Evolutionary conservation across 2,888 invertebrate genomes (phyloP).

Genomic region (Himalopsyche tibetana): DNA sequence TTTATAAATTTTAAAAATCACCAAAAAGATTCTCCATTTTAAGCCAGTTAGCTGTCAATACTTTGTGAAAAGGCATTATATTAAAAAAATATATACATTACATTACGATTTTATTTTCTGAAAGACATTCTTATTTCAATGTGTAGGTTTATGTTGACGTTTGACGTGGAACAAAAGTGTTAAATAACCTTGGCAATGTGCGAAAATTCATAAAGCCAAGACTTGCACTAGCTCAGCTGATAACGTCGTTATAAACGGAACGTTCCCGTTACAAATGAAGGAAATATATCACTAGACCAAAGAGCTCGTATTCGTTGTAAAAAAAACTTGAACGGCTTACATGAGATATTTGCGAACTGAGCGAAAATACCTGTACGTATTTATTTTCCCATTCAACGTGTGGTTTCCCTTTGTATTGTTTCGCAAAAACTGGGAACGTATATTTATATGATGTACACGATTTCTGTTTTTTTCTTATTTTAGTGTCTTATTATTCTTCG

Average conservation of each 20-base stretch:
- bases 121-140: background rate
- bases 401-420: background rate
- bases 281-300: constrained; percentile 7
- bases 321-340: background rate
- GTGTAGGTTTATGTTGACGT: background rate
- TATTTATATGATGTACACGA: constrained; percentile 17
- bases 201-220: constrained; percentile 6
- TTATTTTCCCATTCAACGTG: background rate
- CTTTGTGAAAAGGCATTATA: too few relatives aligned
- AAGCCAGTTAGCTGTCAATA: too few relatives aligned
- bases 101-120: too few relatives aligned
- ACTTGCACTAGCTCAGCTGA: background rate
- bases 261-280: constrained; percentile 26
- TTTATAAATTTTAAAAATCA: too few relatives aligned
- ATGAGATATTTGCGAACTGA: constrained; percentile 1
- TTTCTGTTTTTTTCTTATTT: background rate
- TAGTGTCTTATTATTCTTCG: too few relatives aligned
- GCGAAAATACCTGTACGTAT: background rate
- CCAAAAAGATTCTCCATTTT: too few relatives aligned
- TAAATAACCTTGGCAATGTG: background rate
- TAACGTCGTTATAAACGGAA: constrained; percentile 18
- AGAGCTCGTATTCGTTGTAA: background rate
- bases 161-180: background rate
- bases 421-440: background rate
- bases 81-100: too few relatives aligned